phyloP scores from a whole-genome alignment of 2,113 vertebrate species.

The Miniopterus natalensis region DNA sequence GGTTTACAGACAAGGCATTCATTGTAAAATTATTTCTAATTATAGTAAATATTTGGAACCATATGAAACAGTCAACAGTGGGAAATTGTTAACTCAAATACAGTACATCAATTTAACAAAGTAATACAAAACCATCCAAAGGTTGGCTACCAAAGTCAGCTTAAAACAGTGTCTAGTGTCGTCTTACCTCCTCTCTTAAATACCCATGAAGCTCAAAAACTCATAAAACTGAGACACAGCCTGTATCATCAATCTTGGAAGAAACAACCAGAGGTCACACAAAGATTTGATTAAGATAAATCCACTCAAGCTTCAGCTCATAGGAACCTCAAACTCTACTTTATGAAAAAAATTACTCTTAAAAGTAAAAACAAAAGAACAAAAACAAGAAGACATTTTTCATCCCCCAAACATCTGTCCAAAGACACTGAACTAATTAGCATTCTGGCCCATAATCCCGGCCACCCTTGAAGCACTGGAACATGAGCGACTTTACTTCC shows the following conservation, averaged over 20 bases:
- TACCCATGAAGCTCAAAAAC: neutral
- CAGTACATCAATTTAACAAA: neutral
- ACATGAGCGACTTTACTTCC: neutral
- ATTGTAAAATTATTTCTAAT: neutral
- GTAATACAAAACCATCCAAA: neutral
- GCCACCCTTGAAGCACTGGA: neutral
- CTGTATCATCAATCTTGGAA: neutral
- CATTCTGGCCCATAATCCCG: neutral
- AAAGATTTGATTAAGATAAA: neutral
- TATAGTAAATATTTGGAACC: neutral
- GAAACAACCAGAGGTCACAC: neutral
- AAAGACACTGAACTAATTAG: neutral
- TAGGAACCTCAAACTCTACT: neutral
- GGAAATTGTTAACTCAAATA: neutral
- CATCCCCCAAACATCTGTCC: neutral
- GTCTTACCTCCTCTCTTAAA: neutral
- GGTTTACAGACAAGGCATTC: neutral
- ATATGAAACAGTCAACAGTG: neutral
- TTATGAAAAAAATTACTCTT: neutral
- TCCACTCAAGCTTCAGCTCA: neutral
- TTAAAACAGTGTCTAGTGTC: neutral
- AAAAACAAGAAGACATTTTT: slow-evolving; percentile 15
- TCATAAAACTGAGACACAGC: neutral
- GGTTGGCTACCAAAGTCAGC: neutral
- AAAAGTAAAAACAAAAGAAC: slow-evolving; percentile 5